These are phyloP conservation scores for Cephalotes varians DNA, from an alignment of 2,888 invertebrate species.

Conservation along the genomic window DNA sequence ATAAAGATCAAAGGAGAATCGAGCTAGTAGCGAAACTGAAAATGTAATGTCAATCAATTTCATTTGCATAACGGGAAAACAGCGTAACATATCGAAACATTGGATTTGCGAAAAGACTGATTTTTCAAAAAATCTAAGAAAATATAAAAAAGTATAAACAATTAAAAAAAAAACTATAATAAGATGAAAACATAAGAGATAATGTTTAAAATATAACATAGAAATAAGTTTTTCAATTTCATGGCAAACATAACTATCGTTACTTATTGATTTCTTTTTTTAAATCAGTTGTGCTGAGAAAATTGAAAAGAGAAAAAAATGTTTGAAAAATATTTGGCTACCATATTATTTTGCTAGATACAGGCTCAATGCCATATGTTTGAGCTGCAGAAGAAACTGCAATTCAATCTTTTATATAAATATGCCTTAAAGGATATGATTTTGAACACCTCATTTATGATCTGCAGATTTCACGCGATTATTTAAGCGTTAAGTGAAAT, in stretches of 20 bases:
- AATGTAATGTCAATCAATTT: neutral
- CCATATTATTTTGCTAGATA: neutral
- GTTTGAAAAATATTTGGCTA: neutral
- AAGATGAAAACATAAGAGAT: neutral
- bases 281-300: neutral
- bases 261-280: neutral
- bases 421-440: neutral
- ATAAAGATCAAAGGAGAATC: conserved; percentile 21
- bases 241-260: too few relatives aligned
- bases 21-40: neutral
- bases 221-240: neutral
- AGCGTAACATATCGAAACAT: neutral
- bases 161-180: neutral
- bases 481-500: conserved; percentile 19
- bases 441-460: conserved; percentile 11
- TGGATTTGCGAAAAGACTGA: neutral
- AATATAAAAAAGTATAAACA: neutral
- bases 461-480: conserved; percentile 18
- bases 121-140: neutral
- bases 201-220: neutral
- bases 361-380: neutral
- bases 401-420: conserved; percentile 9
- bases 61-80: neutral
- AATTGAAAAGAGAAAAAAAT: neutral
- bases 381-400: conserved; percentile 3